Conservation (phyloP, 2,113 vertebrate species). For the Boleophthalmus pectinirostris region DNA sequence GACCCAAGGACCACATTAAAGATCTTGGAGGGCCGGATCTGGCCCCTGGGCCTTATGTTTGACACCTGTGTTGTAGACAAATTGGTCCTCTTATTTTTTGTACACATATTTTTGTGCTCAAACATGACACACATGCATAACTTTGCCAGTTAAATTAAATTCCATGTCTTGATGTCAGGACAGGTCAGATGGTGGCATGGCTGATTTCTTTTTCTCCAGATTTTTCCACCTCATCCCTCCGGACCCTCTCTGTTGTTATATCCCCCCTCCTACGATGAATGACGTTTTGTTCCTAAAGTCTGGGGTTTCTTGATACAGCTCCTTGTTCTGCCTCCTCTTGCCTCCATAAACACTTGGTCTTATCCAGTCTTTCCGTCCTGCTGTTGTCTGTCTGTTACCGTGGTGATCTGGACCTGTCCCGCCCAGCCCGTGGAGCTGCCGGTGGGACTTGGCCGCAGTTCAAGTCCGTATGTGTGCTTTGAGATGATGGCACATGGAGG, state of each 20-base stretch:
- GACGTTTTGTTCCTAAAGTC: constrained; percentile 13
- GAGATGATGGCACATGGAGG: constrained; percentile 22
- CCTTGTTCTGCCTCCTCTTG: constrained; percentile 19
- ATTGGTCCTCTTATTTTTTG: no score
- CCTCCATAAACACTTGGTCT: constrained; percentile 31
- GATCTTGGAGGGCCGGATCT: no score
- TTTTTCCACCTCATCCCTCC: constrained; percentile 35
- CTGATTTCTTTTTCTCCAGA: constrained; percentile 26
- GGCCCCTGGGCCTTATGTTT: no score
- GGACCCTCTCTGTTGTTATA: constrained; percentile 45
- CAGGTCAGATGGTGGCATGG: constrained; percentile 8
- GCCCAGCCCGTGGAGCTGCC: constrained; percentile 66
- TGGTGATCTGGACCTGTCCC: constrained; percentile 24
- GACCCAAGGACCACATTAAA: no score
- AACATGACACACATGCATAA: no score
- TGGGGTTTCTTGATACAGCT: constrained; percentile 44
- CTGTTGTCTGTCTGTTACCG: constrained; percentile 22
- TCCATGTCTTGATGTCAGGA: background rate
- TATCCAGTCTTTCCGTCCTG: constrained; percentile 24
- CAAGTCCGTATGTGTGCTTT: constrained; percentile 60
- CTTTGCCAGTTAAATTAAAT: background rate
- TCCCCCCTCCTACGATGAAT: constrained; percentile 38
- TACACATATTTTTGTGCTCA: no score
- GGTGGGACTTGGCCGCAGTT: constrained; percentile 57
- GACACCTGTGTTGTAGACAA: no score